Base-by-base conservation (phyloP, 2,113 vertebrate genomes). In the Syngnathus scovelli region DNA sequence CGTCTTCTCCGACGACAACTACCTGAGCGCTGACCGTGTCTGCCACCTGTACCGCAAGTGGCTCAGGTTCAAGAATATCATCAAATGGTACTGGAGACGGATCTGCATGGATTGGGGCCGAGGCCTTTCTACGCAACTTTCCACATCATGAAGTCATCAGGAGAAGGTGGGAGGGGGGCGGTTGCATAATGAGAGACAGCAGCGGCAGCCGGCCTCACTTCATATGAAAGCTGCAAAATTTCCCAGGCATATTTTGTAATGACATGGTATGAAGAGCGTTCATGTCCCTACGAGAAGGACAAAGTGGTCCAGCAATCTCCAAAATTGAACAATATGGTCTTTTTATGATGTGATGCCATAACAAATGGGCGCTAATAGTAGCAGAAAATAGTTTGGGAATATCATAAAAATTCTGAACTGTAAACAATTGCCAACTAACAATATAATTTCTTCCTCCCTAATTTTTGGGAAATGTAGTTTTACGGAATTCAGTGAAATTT, bases 141-240 rank as follows among this genome's bases (percentile, higher is more conserved):
- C 78, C 68, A 73, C 77, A 84, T 76, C 72, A 55, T 79, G 74
- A 78, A 84, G 66, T 84, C 79, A 76, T 81, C 67, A 67, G 4
- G 38, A 58, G 55, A 55, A 33, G 65, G 59, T 0, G 78, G 74
- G 63, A 49, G 58, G 41, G 39, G 27, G 43, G 44, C 60, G 61
- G 69, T 74, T 78, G 36, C 70, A 74, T 78, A 81, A 79, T 67
- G 60, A 79, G 21, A 79, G 48, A 55, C 54, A 37, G 56, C 41
- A 78, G 67, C 62, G 38, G 39, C 61, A 16, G 9, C 4, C 10
- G 21, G 64, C 54, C 19, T 71, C 11, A 11, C 60, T 73, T 68
- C 33, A 56, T 33, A 71, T 58, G 16, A 13, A 41, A 78, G 59
- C 67, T 39, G 39, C 64, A 69, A n/a, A 8, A 60, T 74, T 38